Conservation (phyloP, 2,113 vertebrate species). For the Hydrolagus affinis region DNA sequence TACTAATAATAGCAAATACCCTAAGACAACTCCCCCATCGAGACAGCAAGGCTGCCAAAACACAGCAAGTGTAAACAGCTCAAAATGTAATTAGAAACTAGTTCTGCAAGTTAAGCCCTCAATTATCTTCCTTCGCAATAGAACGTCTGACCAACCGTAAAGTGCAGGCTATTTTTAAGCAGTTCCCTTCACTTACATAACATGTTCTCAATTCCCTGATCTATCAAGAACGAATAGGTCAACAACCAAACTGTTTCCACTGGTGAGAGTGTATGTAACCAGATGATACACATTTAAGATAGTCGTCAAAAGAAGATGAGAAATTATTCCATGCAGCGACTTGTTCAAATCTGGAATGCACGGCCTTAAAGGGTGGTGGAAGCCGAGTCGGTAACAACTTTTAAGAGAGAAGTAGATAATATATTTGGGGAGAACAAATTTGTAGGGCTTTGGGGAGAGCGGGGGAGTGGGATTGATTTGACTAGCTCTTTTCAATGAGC, state of each 20-base stretch:
- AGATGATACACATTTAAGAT: not conserved
- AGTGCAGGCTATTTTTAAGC: slow-evolving; percentile 20
- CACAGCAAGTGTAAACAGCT: not conserved
- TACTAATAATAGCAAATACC: not conserved
- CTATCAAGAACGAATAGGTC: not conserved
- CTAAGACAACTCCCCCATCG: not conserved
- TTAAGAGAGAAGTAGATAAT: too few species aligned
- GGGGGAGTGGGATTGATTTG: too few species aligned
- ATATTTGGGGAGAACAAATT: too few species aligned
- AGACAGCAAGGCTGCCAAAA: slow-evolving; percentile 4
- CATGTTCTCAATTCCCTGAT: not conserved
- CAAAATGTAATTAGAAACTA: slow-evolving; percentile 3
- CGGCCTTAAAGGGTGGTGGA: too few species aligned
- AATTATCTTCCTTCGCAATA: not conserved
- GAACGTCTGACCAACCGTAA: not conserved
- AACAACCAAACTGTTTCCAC: not conserved
- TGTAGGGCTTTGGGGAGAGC: too few species aligned
- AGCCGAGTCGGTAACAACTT: too few species aligned
- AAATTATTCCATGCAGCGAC: too few species aligned
- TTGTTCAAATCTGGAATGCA: too few species aligned
- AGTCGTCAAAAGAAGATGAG: too few species aligned
- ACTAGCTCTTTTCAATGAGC: too few species aligned
- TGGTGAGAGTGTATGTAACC: not conserved
- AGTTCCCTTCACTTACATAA: not conserved
- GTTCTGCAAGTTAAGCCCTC: not conserved